A percentile compares a stretch with the other conserved stretches of the same genome.
These are phyloP conservation scores for Andrena flavipes DNA, from an alignment of 2,888 invertebrate genomes.

Conservation along the genomic window DNA sequence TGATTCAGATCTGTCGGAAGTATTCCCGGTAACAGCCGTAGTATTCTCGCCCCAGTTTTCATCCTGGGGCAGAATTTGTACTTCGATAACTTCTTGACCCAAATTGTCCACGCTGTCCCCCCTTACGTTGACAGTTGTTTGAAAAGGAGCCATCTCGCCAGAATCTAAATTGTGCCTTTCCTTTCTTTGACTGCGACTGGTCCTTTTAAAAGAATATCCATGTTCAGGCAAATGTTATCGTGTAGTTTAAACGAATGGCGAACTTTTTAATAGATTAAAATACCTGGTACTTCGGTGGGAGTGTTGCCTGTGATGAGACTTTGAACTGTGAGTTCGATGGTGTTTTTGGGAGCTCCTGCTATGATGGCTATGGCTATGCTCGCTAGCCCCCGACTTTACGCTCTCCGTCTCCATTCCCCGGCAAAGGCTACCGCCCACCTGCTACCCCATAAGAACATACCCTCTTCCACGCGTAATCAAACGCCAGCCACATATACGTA, in stretches of 20 bases:
- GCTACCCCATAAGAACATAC: constrained; percentile 84
- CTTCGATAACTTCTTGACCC: constrained; percentile 97
- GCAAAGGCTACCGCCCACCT: constrained; percentile 84
- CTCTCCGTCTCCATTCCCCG: constrained; percentile 96
- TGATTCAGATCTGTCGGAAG: constrained; percentile 97
- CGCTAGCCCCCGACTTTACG: constrained; percentile 92
- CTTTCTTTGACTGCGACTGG: constrained; percentile 88
- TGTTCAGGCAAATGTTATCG: not conserved
- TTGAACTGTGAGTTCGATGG: constrained; percentile 79
- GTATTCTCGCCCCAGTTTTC: constrained; percentile 99
- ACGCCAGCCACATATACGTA: constrained; percentile 63
- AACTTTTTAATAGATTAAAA: constrained; percentile 17
- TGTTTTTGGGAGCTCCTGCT: constrained; percentile 81
- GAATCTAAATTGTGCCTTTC: constrained; percentile 87
- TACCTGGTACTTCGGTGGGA: constrained; percentile 90
- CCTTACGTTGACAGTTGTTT: constrained; percentile 92
- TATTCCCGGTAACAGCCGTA: constrained; percentile 98
- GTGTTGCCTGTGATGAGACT: constrained; percentile 87
- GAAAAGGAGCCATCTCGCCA: constrained; percentile 93
- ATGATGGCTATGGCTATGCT: constrained; percentile 90
- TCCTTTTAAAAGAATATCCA: constrained; percentile 82
- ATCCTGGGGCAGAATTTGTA: constrained; percentile 97
- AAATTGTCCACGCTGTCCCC: constrained; percentile 90
- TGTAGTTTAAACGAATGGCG: not conserved
- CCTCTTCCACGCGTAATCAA: constrained; percentile 63